Evolutionary conservation across 2,113 vertebrate genomes (phyloP).

Genomic region (Patagioenas fasciata): DNA sequence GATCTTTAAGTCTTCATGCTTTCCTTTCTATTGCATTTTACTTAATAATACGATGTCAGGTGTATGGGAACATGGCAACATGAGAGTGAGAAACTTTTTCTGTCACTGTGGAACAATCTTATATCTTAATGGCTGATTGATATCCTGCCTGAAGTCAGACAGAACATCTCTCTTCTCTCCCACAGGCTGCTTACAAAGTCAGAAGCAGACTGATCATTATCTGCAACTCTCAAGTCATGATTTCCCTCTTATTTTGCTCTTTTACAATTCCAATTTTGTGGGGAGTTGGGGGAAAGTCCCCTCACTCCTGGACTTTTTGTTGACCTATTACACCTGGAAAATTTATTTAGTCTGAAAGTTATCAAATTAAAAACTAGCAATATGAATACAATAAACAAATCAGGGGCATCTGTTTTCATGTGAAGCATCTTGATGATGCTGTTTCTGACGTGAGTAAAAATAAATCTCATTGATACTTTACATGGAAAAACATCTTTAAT

Average conservation of each 20-base stretch:
- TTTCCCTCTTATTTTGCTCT: constrained; percentile 37
- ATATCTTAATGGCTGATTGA: constrained; percentile 9
- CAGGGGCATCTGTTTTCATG: background rate
- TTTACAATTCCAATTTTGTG: constrained; percentile 42
- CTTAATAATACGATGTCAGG: background rate
- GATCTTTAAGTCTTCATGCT: background rate
- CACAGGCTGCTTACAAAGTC: constrained; percentile 45
- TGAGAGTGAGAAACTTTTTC: background rate
- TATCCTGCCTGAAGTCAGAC: constrained; percentile 56
- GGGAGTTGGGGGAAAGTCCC: constrained; percentile 35
- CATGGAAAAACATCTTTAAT: background rate
- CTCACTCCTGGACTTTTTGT: constrained; percentile 50
- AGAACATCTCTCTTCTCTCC: constrained; percentile 24
- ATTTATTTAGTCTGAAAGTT: background rate
- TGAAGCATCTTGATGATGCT: background rate
- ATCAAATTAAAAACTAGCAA: background rate
- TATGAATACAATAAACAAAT: background rate
- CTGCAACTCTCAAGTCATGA: constrained; percentile 37
- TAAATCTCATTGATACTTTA: background rate
- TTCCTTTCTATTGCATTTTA: background rate
- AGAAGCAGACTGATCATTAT: constrained; percentile 63
- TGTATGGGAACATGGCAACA: background rate
- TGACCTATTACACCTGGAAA: constrained; percentile 40
- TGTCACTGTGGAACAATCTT: constrained; percentile 2
- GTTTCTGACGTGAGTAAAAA: background rate